Conservation (phyloP, 2,113 vertebrate genomes). For the Ctenodactylus gundi region DNA sequence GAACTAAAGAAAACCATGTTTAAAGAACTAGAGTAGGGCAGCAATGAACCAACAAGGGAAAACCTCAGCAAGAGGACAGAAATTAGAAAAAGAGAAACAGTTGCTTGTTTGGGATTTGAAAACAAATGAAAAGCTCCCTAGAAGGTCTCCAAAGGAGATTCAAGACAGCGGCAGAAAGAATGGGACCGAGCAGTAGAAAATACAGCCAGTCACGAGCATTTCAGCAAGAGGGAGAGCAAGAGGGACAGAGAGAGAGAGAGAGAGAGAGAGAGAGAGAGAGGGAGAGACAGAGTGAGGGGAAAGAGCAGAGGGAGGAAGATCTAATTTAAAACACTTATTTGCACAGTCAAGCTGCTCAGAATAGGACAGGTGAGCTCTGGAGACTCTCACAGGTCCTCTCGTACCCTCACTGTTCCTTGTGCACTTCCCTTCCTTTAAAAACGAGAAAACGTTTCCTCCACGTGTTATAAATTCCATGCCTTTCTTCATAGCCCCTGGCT, state of each 20-base stretch:
- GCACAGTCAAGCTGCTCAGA: neutral
- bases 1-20: neutral
- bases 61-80: neutral
- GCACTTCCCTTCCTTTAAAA: neutral
- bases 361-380: neutral
- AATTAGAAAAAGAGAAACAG: neutral
- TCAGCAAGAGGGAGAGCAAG: too few relatives aligned
- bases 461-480: slow-evolving; percentile 35
- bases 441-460: neutral
- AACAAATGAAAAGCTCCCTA: neutral
- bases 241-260: too few relatives aligned
- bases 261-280: neutral
- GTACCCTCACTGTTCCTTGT: neutral
- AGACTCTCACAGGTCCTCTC: neutral
- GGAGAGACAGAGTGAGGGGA: neutral
- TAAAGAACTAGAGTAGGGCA: neutral
- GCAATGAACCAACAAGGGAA: slow-evolving; percentile 15
- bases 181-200: neutral
- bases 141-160: neutral
- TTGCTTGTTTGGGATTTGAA: neutral
- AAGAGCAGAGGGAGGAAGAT: neutral
- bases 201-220: too few relatives aligned
- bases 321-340: slow-evolving; percentile 27
- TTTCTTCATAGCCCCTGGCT: too few relatives aligned
- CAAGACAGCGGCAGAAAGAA: neutral